Percentiles rank a stretch among this genome's conserved stretches.
Conservation (phyloP, 2,113 vertebrate genomes). For the Rhynchomys soricoides region DNA sequence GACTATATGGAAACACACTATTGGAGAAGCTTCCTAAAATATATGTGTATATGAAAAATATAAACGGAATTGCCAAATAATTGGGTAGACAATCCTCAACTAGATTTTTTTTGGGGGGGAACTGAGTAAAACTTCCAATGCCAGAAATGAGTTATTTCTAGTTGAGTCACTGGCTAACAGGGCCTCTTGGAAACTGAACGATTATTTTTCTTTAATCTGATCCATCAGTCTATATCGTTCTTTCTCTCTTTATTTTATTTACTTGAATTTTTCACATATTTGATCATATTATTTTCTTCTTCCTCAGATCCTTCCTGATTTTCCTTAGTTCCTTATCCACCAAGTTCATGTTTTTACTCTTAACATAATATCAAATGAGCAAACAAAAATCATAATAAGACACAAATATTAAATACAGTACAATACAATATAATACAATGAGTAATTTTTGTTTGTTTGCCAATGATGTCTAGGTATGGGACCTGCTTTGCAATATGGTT, state of each 20-base stretch:
- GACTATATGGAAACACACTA: not conserved
- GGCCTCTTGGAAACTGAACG: not conserved
- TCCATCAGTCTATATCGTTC: not conserved
- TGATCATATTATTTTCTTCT: not conserved
- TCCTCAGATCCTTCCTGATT: not conserved
- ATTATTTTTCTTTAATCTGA: too few species aligned
- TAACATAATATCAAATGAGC: not conserved
- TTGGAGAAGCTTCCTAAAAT: not conserved
- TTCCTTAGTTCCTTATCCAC: not conserved
- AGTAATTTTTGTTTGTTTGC: not conserved
- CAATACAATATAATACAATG: not conserved
- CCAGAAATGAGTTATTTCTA: not conserved
- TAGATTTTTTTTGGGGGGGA: not conserved
- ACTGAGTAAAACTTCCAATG: not conserved
- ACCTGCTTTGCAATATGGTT: not conserved
- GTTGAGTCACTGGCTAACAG: not conserved
- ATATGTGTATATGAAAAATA: not conserved
- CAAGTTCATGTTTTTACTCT: not conserved
- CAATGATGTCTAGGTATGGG: too few species aligned
- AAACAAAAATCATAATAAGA: not conserved
- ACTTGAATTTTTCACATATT: not conserved
- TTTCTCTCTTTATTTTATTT: not conserved
- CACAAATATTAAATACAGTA: not conserved
- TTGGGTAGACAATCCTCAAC: not conserved
- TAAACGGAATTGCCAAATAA: not conserved